Conservation (phyloP, 1,140 invertebrate genomes). For the Trachelipus rathkii region DNA sequence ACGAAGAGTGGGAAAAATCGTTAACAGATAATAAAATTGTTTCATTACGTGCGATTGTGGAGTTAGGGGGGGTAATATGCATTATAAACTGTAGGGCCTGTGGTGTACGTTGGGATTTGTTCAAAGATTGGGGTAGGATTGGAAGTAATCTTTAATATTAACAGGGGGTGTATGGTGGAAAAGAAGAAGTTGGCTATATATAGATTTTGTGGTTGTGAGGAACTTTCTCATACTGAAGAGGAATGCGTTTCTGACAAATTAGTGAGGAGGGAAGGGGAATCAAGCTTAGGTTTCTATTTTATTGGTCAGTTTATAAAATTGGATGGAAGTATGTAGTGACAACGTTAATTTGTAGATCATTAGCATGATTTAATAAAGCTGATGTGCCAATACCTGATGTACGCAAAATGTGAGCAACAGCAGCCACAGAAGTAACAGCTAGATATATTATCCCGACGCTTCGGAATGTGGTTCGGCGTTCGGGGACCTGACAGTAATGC, state of each 20-base stretch:
- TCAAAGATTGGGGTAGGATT: slow-evolving; percentile 26
- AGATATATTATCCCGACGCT: no score
- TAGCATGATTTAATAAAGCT: slow-evolving; percentile 16
- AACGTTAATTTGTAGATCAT: slow-evolving; percentile 28
- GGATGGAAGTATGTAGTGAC: slow-evolving; percentile 30
- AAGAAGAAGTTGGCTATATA: slow-evolving; percentile 29
- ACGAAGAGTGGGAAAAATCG: no score
- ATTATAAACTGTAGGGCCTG: not conserved
- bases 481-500: no score
- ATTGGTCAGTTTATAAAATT: slow-evolving; percentile 31
- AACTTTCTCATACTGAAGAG: no score
- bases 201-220: no score
- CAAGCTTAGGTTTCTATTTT: slow-evolving; percentile 26
- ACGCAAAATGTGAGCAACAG: slow-evolving; percentile 35
- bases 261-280: slow-evolving; percentile 35
- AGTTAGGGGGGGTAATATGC: no score
- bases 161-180: slow-evolving; percentile 12
- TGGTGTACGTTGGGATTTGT: not conserved
- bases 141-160: slow-evolving; percentile 30
- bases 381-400: slow-evolving; percentile 26
- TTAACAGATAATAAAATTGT: no score
- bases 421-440: slow-evolving; percentile 37
- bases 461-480: no score
- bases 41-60: no score
- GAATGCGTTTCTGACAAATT: slow-evolving; percentile 34